Conservation (phyloP, 1,140 invertebrate species). For the Diplogasteroides magnus region DNA sequence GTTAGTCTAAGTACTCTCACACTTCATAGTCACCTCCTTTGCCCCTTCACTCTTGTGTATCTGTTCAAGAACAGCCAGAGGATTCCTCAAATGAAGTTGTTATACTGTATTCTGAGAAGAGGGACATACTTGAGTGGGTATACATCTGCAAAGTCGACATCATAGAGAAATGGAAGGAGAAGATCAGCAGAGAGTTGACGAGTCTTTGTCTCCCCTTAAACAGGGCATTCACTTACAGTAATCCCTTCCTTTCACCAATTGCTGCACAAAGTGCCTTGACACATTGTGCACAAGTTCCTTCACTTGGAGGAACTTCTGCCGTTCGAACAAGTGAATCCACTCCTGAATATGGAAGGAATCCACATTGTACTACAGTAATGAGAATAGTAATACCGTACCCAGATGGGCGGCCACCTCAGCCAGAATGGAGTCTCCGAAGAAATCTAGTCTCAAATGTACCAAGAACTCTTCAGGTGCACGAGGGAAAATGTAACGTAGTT, state of each 20-base stretch:
- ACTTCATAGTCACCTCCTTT: conserved; percentile 5
- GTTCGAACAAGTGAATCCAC: conserved; percentile 29
- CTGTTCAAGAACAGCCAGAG: conserved; percentile 40
- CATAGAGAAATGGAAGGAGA: conserved; percentile 29
- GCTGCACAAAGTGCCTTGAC: neutral
- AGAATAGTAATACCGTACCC: conserved; percentile 1
- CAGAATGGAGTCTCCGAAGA: conserved; percentile 19
- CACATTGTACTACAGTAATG: neutral
- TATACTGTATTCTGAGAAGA: neutral
- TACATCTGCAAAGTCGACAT: conserved; percentile 37
- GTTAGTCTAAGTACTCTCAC: neutral
- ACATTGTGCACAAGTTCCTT: neutral
- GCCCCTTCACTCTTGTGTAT: conserved; percentile 34
- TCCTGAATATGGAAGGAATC: conserved; percentile 6
- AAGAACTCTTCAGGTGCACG: conserved; percentile 33
- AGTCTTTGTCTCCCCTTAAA: conserved; percentile 2
- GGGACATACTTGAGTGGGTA: conserved; percentile 31
- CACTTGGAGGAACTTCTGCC: conserved; percentile 17
- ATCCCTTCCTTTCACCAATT: neutral
- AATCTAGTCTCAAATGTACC: conserved; percentile 12
- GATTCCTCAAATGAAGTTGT: conserved; percentile 35
- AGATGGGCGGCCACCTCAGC: conserved; percentile 12
- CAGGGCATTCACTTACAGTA: neutral
- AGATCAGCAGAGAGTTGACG: conserved; percentile 23
- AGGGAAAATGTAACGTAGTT: conserved; percentile 23